Evolutionary conservation across 2,888 invertebrate species (phyloP), one percentile per base, ranked within the genome.

Genomic region (Aleiodes testaceus): DNA sequence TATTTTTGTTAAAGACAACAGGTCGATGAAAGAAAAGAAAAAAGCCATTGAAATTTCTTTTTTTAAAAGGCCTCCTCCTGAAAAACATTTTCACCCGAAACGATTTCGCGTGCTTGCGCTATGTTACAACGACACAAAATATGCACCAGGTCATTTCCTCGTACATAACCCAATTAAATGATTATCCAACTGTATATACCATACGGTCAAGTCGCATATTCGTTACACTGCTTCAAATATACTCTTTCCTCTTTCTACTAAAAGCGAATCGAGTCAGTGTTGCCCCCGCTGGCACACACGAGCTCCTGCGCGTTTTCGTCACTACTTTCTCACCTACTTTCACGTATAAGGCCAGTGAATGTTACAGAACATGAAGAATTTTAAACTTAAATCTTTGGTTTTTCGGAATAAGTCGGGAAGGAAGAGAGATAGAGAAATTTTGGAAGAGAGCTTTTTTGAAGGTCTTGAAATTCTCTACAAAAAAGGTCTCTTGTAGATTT

Each of bases 151-250:
- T 83, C 83, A 84, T 82, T 86, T 86, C 86, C 85, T 85, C 84
- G 80, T 86, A 83, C 84, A 80, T 83, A 87, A 85, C 85, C 85
- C 79, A 85, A 87, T 87, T 86, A 85, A 81, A 79, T 78, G 85
- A 84, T 87, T 87, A 87, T 83, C 84, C 80, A 85, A 87, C 81
- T 79, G 80, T 74, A 22, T 59, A 59, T 59, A 59, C 59, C 59
- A 59, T 59, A 59, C 36, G 59, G 42, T 59, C 59, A 59, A 59
- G 59, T 42, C 59, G 59, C 59, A 42, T 42, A 42, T 59, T 59
- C 59, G 36, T 47, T 42, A 53, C 36, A 63, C 66, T 59, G 47
- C 50, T 55, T 52, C 36, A 55, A 36, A 20, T 49, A 26, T 42
- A 64, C 59, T 47, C 47, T 74, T 20, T 74, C 55, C 26, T 50